Evolutionary conservation across 92 coral and sea anemone genomes (phyloP).

Genomic region (Diadumene lineata): DNA sequence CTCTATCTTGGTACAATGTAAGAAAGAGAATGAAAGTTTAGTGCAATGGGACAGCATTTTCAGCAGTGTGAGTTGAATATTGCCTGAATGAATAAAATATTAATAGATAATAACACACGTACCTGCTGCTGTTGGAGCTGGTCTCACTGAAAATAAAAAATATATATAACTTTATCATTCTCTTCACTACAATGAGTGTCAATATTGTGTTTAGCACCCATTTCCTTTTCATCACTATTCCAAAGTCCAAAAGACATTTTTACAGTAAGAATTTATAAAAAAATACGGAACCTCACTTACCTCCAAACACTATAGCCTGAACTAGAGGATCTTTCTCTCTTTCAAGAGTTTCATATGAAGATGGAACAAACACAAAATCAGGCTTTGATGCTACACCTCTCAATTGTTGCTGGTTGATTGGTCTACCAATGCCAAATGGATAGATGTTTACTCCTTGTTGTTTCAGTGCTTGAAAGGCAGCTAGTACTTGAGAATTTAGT

Average conservation of each 20-base stretch:
- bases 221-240: no score
- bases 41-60: no score
- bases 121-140: slow-evolving; percentile 12
- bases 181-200: no score
- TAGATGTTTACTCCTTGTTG: slow-evolving; percentile 37
- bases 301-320: slow-evolving; percentile 32
- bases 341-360: slow-evolving; percentile 37
- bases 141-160: slow-evolving; percentile 12
- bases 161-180: background rate
- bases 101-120: background rate
- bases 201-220: no score
- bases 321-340: slow-evolving; percentile 24
- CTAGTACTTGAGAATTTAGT: background rate
- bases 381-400: slow-evolving; percentile 42
- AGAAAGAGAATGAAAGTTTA: no score
- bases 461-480: slow-evolving; percentile 16
- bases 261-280: no score
- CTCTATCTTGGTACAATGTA: no score
- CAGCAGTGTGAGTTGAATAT: no score
- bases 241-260: no score
- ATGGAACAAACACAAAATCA: slow-evolving; percentile 38
- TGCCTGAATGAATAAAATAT: no score
- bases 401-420: slow-evolving; percentile 30
- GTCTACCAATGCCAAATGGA: slow-evolving; percentile 53
- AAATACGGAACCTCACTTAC: slow-evolving; percentile 19